phyloP scores from a whole-genome alignment of 2,888 invertebrate species.

The Oligia strigilis region DNA sequence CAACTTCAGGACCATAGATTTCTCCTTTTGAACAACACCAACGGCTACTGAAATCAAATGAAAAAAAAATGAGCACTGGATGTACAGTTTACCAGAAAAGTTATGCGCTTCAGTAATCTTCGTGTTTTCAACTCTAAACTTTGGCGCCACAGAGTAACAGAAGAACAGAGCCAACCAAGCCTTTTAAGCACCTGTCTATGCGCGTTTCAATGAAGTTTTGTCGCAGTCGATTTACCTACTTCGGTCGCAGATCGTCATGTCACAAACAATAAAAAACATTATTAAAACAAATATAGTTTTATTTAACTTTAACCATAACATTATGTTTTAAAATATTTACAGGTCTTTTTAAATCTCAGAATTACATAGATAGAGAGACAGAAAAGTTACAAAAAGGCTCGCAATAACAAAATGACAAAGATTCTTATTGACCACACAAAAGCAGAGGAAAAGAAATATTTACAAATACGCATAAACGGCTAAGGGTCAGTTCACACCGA shows the following conservation, averaged over 20 bases:
- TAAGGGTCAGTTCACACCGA: too few relatives aligned
- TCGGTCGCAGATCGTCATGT: neutral
- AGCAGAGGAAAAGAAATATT: neutral
- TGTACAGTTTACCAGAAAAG: neutral
- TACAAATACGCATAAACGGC: neutral
- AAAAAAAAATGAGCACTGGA: neutral
- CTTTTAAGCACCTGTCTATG: neutral
- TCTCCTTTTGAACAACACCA: neutral
- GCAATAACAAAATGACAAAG: neutral
- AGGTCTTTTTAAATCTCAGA: neutral
- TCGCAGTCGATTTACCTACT: neutral
- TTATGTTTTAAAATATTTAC: constrained; percentile 8
- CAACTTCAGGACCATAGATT: neutral
- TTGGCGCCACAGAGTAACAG: neutral
- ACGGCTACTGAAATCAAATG: neutral
- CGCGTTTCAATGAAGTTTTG: neutral
- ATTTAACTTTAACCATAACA: constrained; percentile 1
- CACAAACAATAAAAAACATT: constrained; percentile 20
- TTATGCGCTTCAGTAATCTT: neutral
- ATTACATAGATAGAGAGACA: neutral
- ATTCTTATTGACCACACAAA: neutral
- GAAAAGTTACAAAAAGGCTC: too few relatives aligned
- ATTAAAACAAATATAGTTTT: constrained; percentile 29
- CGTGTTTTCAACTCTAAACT: neutral
- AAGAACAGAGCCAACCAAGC: neutral